Evolutionary conservation across 1,140 invertebrate genomes (phyloP).

Genomic region (Pantala flavescens): DNA sequence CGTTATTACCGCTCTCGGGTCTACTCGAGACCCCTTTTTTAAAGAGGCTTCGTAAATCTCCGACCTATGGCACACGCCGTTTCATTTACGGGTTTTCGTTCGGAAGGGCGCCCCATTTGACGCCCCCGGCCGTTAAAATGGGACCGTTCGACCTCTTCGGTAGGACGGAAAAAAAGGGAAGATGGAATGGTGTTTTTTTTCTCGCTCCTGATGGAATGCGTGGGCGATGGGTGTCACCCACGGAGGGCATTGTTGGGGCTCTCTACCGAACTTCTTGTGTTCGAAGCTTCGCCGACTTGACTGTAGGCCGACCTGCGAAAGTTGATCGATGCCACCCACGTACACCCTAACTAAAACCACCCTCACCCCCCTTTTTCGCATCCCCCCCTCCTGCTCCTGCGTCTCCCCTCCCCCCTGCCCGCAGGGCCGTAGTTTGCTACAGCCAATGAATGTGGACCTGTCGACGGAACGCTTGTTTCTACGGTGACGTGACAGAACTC

Average conservation of each 20-base stretch:
- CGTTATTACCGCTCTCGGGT: background rate
- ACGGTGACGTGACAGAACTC: background rate
- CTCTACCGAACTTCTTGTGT: background rate
- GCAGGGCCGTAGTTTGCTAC: background rate
- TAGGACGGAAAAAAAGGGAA: background rate
- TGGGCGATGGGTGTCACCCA: background rate
- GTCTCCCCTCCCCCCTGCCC: background rate
- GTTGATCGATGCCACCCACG: slow-evolving; percentile 6
- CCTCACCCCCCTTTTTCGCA: background rate
- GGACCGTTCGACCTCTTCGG: background rate
- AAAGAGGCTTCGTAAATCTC: background rate
- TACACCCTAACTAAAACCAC: background rate
- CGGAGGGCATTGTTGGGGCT: background rate
- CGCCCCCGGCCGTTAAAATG: background rate
- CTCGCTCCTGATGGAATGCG: background rate
- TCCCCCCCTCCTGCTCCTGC: background rate
- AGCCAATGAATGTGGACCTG: background rate
- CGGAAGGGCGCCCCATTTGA: background rate
- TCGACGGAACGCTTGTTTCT: background rate
- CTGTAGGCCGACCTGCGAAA: slow-evolving; percentile 6
- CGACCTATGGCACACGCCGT: background rate
- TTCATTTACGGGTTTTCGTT: background rate
- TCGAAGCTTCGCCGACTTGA: background rate
- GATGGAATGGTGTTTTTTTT: background rate
- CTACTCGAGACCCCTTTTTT: background rate